Percentiles rank a stretch among this genome's conserved stretches.
phyloP scores from a whole-genome alignment of 2,113 vertebrate species.

The Macquaria australasica region DNA sequence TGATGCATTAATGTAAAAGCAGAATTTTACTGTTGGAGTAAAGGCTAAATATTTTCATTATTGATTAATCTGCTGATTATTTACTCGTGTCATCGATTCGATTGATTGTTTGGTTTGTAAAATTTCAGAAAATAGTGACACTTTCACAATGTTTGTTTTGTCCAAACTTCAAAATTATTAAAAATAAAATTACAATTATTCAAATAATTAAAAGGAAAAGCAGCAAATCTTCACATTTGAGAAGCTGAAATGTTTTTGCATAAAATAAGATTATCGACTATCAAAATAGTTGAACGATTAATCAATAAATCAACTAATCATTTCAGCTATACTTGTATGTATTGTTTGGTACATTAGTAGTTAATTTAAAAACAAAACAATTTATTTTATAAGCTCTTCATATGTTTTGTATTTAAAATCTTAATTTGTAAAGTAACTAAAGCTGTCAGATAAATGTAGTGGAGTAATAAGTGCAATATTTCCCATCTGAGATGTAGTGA shows the following conservation, averaged over 20 bases:
- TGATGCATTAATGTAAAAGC: background rate
- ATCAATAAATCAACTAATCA: background rate
- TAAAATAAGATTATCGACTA: background rate
- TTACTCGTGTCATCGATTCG: too few relatives aligned
- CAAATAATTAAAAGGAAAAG: background rate
- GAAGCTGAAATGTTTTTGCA: background rate
- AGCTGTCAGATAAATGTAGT: background rate
- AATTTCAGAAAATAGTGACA: background rate
- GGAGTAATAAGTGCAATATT: background rate
- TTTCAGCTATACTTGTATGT: background rate
- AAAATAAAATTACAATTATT: too few relatives aligned
- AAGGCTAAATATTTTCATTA: background rate
- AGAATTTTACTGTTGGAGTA: background rate
- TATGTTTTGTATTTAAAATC: background rate
- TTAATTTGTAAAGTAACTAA: background rate
- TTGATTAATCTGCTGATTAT: too few relatives aligned
- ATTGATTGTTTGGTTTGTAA: background rate
- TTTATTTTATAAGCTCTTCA: background rate
- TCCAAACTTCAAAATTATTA: too few relatives aligned
- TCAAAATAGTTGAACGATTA: background rate
- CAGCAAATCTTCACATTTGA: background rate
- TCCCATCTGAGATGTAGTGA: background rate
- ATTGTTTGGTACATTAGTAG: too few relatives aligned
- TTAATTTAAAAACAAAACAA: background rate
- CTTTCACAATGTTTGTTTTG: background rate